phyloP scores from a whole-genome alignment of 1,140 invertebrate species.

The Dreissena polymorpha region DNA sequence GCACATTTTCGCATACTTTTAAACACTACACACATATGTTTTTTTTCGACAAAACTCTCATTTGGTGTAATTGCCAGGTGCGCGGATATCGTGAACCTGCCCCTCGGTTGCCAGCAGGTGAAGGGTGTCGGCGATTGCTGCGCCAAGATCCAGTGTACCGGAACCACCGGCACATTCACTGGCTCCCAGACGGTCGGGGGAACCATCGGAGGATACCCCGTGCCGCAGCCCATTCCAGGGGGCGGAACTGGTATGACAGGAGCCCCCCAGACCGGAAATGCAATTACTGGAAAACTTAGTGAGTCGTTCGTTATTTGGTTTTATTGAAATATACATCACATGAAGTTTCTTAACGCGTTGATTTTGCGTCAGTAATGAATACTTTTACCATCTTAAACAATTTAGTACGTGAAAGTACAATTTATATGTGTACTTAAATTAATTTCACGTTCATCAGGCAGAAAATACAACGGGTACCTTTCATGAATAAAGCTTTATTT shows the following conservation, averaged over 20 bases:
- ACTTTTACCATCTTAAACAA: no score
- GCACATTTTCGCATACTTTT: no score
- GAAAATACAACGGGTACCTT: no score
- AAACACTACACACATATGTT: no score
- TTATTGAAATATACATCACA: no score
- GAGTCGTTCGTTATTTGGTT: neutral
- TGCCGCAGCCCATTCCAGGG: conserved; percentile 31
- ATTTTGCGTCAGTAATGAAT: no score
- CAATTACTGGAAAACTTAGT: conserved; percentile 47
- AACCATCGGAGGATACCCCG: conserved; percentile 52
- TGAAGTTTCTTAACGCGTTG: no score
- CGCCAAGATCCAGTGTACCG: conserved; percentile 36
- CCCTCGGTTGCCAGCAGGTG: conserved; percentile 45
- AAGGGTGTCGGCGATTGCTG: conserved; percentile 42
- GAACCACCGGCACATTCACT: conserved; percentile 35
- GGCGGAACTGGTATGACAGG: conserved; percentile 36
- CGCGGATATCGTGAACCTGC: conserved; percentile 44
- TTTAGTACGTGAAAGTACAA: no score
- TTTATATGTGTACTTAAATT: no score
- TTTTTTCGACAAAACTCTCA: no score
- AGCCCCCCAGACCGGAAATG: conserved; percentile 25
- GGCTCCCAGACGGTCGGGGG: conserved; percentile 48
- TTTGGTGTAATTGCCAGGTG: conserved; percentile 9
- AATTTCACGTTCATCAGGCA: no score
- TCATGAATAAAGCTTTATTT: no score